phyloP scores from a whole-genome alignment of 2,888 invertebrate genomes.

The Suillia variegata region DNA sequence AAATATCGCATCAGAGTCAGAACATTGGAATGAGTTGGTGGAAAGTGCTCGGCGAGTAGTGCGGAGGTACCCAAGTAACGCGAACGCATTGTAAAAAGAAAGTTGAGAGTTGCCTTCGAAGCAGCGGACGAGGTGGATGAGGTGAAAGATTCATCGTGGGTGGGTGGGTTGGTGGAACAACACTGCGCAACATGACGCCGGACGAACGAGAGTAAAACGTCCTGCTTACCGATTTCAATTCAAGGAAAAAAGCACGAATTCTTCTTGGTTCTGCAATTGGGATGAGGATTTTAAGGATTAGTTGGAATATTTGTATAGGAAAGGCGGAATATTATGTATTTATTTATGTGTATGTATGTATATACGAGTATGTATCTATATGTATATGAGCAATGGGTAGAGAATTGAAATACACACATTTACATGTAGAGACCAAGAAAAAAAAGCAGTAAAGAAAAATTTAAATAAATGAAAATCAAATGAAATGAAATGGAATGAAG shows the following conservation, averaged over 20 bases:
- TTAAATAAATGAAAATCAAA: not conserved
- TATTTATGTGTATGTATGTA: not conserved
- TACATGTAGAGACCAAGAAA: not conserved
- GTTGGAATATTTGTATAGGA: not conserved
- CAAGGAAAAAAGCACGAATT: not conserved
- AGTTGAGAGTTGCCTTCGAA: not conserved
- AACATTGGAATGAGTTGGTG: slow-evolving; percentile 9
- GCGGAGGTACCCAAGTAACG: not conserved
- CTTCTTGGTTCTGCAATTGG: not conserved
- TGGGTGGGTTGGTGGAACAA: not conserved
- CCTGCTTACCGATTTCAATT: slow-evolving; percentile 1
- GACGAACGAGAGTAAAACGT: not conserved
- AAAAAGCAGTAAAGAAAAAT: too few species aligned
- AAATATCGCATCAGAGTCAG: slow-evolving; percentile 41
- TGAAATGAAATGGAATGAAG: not conserved
- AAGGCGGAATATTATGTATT: not conserved
- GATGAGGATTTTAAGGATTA: not conserved
- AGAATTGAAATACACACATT: not conserved
- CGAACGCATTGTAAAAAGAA: not conserved
- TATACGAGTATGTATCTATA: not conserved
- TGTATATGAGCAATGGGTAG: too few species aligned
- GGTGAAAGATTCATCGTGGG: too few species aligned
- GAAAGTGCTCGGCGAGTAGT: not conserved
- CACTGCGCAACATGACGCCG: not conserved
- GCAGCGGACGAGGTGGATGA: too few species aligned